These are phyloP conservation scores for Pelochelys cantorii DNA, from an alignment of 2,797 vertebrate genomes.

Conservation along the genomic window DNA sequence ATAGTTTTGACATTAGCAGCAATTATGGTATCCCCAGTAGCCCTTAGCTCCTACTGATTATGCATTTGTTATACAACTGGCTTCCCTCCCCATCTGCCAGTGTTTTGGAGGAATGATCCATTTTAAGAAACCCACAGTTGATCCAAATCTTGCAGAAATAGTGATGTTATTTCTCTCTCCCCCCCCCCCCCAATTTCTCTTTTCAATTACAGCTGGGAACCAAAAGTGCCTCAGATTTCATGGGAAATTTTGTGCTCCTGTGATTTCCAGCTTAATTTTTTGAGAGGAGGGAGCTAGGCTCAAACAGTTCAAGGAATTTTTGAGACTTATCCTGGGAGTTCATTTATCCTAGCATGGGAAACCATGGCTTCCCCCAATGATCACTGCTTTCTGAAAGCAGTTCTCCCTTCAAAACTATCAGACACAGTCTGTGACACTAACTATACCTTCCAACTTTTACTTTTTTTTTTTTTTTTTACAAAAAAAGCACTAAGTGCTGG, in stretches of 20 bases:
- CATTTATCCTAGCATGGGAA: neutral
- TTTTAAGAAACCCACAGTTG: neutral
- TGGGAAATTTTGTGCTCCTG: rapidly evolving
- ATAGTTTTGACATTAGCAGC: conserved; percentile 4
- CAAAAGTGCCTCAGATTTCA: neutral
- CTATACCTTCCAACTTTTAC: neutral
- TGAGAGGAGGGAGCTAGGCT: neutral
- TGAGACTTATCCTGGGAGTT: neutral
- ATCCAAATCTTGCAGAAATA: rapidly evolving
- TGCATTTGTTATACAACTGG: conserved; percentile 55
- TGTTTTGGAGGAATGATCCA: neutral
- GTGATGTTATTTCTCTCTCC: neutral
- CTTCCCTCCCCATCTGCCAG: neutral
- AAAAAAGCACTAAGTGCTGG: too few relatives aligned
- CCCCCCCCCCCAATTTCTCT: neutral
- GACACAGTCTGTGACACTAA: neutral
- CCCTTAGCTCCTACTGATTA: conserved; percentile 51
- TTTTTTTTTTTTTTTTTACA: too few relatives aligned
- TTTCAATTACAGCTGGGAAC: neutral
- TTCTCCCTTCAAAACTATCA: neutral
- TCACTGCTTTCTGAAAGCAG: neutral
- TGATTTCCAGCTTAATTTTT: neutral
- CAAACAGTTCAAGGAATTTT: rapidly evolving
- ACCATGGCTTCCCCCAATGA: neutral
- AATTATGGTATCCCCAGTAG: neutral